These are phyloP conservation scores for Molorchus minor DNA, from an alignment of 2,888 invertebrate genomes.

Conservation along the genomic window DNA sequence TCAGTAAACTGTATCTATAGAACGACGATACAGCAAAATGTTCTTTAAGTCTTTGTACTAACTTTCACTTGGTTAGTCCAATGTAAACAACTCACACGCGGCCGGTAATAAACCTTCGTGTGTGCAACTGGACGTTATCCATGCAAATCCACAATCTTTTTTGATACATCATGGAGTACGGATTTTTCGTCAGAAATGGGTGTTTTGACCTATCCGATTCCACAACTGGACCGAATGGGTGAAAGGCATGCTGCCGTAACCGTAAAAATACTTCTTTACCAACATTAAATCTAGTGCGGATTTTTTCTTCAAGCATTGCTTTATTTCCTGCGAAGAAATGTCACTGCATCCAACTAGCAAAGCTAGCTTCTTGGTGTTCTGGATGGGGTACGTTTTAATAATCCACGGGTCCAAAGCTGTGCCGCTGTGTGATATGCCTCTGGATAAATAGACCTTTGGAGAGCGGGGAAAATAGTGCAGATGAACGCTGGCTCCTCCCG, in stretches of 20 bases:
- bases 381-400: slow-evolving; percentile 66
- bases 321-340: slow-evolving; percentile 61
- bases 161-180: slow-evolving; percentile 68
- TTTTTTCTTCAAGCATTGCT: slow-evolving; percentile 70
- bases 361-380: slow-evolving; percentile 71
- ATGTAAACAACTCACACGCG: slow-evolving; percentile 68
- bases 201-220: slow-evolving; percentile 61
- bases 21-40: too few species aligned
- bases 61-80: too few species aligned
- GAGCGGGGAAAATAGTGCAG: slow-evolving; percentile 56
- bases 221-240: slow-evolving; percentile 52
- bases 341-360: slow-evolving; percentile 72
- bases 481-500: slow-evolving; percentile 58
- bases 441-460: slow-evolving; percentile 63
- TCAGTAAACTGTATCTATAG: too few species aligned
- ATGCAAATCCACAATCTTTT: slow-evolving; percentile 74
- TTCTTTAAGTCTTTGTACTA: too few species aligned
- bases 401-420: slow-evolving; percentile 70
- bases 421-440: slow-evolving; percentile 77
- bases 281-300: slow-evolving; percentile 70
- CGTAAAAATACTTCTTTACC: slow-evolving; percentile 45
- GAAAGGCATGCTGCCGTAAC: slow-evolving; percentile 36
- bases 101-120: slow-evolving; percentile 80
- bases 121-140: slow-evolving; percentile 72
- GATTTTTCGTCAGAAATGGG: slow-evolving; percentile 73